Evolutionary conservation across 1,140 invertebrate genomes (phyloP), one percentile per base, ranked within the genome.

Genomic region (Sminthurinus signatus): DNA sequence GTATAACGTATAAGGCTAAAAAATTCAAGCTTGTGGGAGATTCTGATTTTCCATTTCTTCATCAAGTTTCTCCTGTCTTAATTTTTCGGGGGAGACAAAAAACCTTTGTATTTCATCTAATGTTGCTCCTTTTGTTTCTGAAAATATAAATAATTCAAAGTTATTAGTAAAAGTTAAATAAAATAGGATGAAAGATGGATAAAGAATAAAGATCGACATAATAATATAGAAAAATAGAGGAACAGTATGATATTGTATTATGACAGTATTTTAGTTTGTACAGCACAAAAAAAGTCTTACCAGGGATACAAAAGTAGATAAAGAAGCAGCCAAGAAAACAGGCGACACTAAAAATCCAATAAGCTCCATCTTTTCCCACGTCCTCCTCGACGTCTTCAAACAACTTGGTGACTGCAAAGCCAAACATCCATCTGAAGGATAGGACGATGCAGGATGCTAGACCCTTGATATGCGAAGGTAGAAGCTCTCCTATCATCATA

Each of bases 301-400:
- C 88, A 0, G 87, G 87, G 1, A 90, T 82, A 54, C 80, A 76
- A 27, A 85, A 81, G 63, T 77, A 81, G 60, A 84, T 76, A 36
- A 82, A 74, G 15, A 84, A 67, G 71, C 79, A 77, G 25, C 84
- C 77, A 56, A 83, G 25, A 27, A 79, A 69, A 3, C 81, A 82
- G 67, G 84, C 75, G 21, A 73, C 74, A 4, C 80, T 75, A 71
- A 83, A 85, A 62, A 79, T 72, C 77, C 80, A 81, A 67, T 84
- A 85, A 12, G 78, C 76, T 15, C 73, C 76, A 60, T 82, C 82
- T 1, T 76, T 72, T 36, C 78, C 78, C 32, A 85, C 73, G 8
- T 71, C 66, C 39, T 76, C 58, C 27, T 77, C 70, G 56, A 84
- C 64, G 12, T 75, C 67, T 69, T 72, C 67, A 70, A 81, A 82